Conservation (phyloP, 1,140 invertebrate genomes). For the Cepaea nemoralis region DNA sequence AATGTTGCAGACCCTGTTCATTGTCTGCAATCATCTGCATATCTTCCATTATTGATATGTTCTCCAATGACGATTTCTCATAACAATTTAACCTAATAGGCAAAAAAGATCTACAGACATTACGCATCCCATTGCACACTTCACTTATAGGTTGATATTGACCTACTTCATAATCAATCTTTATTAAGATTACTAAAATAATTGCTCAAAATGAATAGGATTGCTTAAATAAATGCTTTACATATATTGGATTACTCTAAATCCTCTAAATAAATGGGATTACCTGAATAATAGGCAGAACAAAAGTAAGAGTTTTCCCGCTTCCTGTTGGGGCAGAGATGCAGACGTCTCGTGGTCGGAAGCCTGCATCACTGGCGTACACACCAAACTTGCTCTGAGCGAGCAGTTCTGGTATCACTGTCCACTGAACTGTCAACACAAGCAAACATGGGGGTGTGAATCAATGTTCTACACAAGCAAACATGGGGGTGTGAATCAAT, state of each 20-base stretch:
- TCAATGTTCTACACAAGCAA: too few species aligned
- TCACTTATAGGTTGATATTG: too few species aligned
- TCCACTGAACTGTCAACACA: slow-evolving; percentile 85
- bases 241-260: slow-evolving; percentile 77
- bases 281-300: slow-evolving; percentile 89
- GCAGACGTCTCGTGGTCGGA: slow-evolving; percentile 87
- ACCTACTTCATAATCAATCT: too few species aligned
- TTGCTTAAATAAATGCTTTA: slow-evolving; percentile 52
- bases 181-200: slow-evolving; percentile 96
- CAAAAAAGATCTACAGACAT: slow-evolving; percentile 96
- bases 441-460: too few species aligned
- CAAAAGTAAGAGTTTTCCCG: slow-evolving; percentile 96
- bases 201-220: slow-evolving; percentile 76
- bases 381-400: slow-evolving; percentile 54
- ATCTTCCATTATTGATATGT: too few species aligned
- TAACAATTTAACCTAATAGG: slow-evolving; percentile 84
- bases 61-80: too few species aligned
- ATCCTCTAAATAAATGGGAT: slow-evolving; percentile 66
- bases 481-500: too few species aligned
- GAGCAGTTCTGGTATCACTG: slow-evolving; percentile 86
- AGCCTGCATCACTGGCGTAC: slow-evolving; percentile 55
- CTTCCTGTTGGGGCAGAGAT: slow-evolving; percentile 97
- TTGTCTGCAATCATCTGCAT: too few species aligned
- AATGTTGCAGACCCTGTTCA: too few species aligned
- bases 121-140: slow-evolving; percentile 96